phyloP scores from a whole-genome alignment of 2,888 invertebrate genomes.

The Ephialtes manifestator region DNA sequence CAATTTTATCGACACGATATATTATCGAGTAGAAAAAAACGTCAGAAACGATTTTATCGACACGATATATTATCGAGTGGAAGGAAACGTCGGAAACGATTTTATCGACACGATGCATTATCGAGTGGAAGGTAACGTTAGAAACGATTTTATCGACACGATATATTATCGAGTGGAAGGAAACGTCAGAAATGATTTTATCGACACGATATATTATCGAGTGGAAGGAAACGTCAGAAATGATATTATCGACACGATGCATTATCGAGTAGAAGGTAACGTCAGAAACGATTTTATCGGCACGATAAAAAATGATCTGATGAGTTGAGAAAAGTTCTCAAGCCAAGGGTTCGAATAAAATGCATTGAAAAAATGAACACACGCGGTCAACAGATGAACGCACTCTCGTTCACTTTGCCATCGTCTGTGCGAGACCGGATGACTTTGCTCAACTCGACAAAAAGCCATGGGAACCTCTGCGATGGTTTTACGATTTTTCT shows the following conservation, averaged over 20 bases:
- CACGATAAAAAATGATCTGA: not conserved
- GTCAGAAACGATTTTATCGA: too few relatives aligned
- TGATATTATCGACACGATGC: too few relatives aligned
- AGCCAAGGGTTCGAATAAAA: not conserved
- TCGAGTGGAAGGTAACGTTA: not conserved
- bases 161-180: too few relatives aligned
- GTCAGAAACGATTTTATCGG: conserved; percentile 12
- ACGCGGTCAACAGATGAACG: conserved; percentile 56
- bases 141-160: not conserved
- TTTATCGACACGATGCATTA: not conserved
- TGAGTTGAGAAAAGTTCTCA: not conserved
- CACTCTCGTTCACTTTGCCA: not conserved
- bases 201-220: too few relatives aligned
- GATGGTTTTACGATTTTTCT: conserved; percentile 45
- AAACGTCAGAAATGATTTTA: too few relatives aligned
- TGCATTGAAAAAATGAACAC: conserved; percentile 17
- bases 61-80: too few relatives aligned
- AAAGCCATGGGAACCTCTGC: conserved; percentile 48
- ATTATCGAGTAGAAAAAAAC: too few relatives aligned
- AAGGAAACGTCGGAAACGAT: too few relatives aligned
- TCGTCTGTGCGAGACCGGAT: conserved; percentile 32
- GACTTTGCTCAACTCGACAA: conserved; percentile 12
- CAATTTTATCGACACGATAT: conserved; percentile 18
- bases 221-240: too few relatives aligned
- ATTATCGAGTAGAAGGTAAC: not conserved